Percentiles rank a stretch among this genome's conserved stretches.
Evolutionary conservation across 2,888 invertebrate species (phyloP).

Genomic region (Amblyteles armatorius): DNA sequence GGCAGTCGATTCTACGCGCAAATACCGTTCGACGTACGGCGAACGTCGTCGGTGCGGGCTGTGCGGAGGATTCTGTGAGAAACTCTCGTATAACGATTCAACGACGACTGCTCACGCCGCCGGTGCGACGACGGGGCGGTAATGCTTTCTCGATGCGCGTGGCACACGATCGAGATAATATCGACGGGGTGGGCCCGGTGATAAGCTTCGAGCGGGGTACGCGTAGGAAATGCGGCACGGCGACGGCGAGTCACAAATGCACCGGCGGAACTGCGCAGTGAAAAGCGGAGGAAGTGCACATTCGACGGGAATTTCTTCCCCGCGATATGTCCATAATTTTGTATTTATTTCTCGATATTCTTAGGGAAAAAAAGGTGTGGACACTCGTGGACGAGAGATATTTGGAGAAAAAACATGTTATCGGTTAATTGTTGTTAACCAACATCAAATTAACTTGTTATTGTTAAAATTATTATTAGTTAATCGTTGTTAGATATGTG

Average conservation of each 20-base stretch:
- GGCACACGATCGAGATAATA: background rate
- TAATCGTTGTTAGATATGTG: no score
- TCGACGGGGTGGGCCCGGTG: background rate
- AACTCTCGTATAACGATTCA: constrained; percentile 41
- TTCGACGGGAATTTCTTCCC: no score
- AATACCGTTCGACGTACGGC: background rate
- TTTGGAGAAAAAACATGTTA: no score
- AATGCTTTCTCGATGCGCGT: constrained; percentile 19
- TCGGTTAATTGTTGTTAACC: no score
- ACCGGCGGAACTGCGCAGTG: background rate
- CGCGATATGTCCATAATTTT: no score
- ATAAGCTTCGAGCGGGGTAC: background rate
- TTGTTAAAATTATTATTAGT: no score
- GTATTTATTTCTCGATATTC: no score
- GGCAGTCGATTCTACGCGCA: background rate
- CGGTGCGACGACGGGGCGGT: background rate
- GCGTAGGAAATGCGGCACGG: background rate
- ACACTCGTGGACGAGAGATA: no score
- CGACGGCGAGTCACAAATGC: background rate
- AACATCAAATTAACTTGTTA: no score
- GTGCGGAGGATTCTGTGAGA: constrained; percentile 12
- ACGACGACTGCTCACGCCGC: constrained; percentile 22
- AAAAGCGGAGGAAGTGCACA: no score
- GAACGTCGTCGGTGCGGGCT: background rate
- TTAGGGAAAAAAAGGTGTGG: no score